Percentiles rank a stretch among this genome's conserved stretches.
Conservation (phyloP, 2,888 invertebrate genomes). For the Dione juno region DNA sequence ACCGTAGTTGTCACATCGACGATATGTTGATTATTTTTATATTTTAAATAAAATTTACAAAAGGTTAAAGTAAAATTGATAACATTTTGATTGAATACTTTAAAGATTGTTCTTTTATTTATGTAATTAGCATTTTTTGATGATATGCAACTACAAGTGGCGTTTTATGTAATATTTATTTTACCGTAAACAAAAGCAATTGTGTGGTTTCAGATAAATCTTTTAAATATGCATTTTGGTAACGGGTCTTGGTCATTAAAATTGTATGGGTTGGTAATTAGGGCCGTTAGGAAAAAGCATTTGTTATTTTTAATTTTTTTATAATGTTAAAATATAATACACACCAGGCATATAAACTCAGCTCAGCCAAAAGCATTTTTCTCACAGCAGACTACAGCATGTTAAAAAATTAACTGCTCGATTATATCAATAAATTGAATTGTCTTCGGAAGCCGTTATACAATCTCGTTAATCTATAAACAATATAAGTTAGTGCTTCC, state of each 20-base stretch:
- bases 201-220: constrained; percentile 19
- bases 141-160: not conserved
- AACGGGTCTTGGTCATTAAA: constrained; percentile 27
- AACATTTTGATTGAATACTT: too few relatives aligned
- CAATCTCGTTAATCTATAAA: constrained; percentile 44
- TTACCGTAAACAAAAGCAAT: constrained; percentile 27
- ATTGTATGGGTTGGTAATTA: constrained; percentile 25
- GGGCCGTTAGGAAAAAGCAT: constrained; percentile 18
- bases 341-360: too few relatives aligned
- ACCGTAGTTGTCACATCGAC: constrained; percentile 46
- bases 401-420: not conserved
- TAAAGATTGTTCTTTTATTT: too few relatives aligned
- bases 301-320: not conserved
- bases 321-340: not conserved
- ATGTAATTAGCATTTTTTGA: too few relatives aligned
- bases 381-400: constrained; percentile 9
- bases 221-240: constrained; percentile 30
- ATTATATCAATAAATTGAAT: constrained; percentile 11
- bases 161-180: not conserved
- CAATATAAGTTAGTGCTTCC: constrained; percentile 63
- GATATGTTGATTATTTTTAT: constrained; percentile 12
- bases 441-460: constrained; percentile 26
- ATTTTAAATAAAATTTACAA: not conserved
- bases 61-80: too few relatives aligned
- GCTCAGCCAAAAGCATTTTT: too few relatives aligned